Conservation (phyloP, 2,797 vertebrate genomes). For the Enteromius trimaculatus region DNA sequence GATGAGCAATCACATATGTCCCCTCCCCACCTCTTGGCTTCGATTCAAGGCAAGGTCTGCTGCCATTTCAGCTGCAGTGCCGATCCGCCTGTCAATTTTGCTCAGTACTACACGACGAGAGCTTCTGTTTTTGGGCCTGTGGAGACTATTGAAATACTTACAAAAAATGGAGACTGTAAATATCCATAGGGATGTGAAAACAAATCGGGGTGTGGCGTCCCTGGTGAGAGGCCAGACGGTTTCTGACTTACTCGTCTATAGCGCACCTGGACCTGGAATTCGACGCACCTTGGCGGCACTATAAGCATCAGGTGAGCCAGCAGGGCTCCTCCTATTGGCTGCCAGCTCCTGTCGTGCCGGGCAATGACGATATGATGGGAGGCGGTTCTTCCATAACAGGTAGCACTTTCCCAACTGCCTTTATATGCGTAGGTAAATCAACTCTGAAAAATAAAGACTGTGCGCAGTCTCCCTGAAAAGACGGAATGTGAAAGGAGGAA, state of each 20-base stretch:
- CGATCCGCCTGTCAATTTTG: constrained; percentile 24
- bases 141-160: constrained; percentile 10
- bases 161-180: background rate
- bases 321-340: constrained; percentile 35
- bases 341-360: constrained; percentile 43
- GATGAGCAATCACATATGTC: constrained; percentile 47
- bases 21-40: constrained; percentile 23
- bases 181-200: constrained; percentile 18
- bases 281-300: background rate
- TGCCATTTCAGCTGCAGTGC: constrained; percentile 38
- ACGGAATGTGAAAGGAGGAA: constrained; percentile 33
- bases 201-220: constrained; percentile 16
- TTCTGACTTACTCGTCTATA: background rate
- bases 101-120: constrained; percentile 27
- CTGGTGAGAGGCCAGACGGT: constrained; percentile 34
- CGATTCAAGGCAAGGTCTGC: constrained; percentile 23
- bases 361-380: constrained; percentile 1
- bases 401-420: constrained; percentile 42
- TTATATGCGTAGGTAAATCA: constrained; percentile 56
- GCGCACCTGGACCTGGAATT: constrained; percentile 26
- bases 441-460: constrained; percentile 44
- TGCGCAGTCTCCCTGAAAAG: constrained; percentile 66
- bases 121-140: constrained; percentile 13
- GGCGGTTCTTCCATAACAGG: constrained; percentile 8
- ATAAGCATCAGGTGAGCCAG: constrained; percentile 43